Base-by-base conservation (phyloP, 2,113 vertebrate genomes). In the Rynchops niger region DNA sequence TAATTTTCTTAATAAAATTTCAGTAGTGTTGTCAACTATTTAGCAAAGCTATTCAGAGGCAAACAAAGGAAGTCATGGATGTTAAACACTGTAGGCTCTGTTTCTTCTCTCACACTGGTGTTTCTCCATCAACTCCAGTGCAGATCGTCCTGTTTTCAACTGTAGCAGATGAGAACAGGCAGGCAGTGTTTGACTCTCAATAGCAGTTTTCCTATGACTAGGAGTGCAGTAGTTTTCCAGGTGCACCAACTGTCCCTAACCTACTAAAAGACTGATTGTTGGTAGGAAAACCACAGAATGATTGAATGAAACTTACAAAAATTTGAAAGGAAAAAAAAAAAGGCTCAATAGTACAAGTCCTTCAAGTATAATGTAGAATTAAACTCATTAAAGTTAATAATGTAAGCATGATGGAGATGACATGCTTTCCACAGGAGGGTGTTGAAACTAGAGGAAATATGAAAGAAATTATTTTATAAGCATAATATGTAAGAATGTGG, bases 401-500 rank as follows among this genome's bases (percentile, higher is more conserved):
- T 43, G 5, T n/a, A n/a, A 91, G n/a, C 73, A 4, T 83, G 63
- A 30, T 93, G 86, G 77, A 93, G 82, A 83, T 90, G 69, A 74
- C 30, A 42, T 84, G 36, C 29, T 93, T 95, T 77, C 42, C 73
- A 92, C 53, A 59, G 52, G 52, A 84, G 63, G 29, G n/a, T 86
- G 63, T 70, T 90, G 36, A 93, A 97, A 94, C 73, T 82, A 82
- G 53, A 87, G 84, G 55, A 89, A 97, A 93, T 88, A 77, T 71
- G 72, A 95, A 90, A 96, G 23, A 82, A 89, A 84, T 93, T 96
- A n/a, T 94, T 92, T 94, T 94, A 32, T 82, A 70, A 71, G 27
- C 47, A 13, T 72, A 93, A 73, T 79, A 72, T 8, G 3, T 82
- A 47, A 79, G 80, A 89, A 87, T 8, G 3, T 47, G 59, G 89